These are phyloP conservation scores for Zygothrica quintamaculata DNA, from an alignment of 2,888 invertebrate genomes.

Conservation along the genomic window DNA sequence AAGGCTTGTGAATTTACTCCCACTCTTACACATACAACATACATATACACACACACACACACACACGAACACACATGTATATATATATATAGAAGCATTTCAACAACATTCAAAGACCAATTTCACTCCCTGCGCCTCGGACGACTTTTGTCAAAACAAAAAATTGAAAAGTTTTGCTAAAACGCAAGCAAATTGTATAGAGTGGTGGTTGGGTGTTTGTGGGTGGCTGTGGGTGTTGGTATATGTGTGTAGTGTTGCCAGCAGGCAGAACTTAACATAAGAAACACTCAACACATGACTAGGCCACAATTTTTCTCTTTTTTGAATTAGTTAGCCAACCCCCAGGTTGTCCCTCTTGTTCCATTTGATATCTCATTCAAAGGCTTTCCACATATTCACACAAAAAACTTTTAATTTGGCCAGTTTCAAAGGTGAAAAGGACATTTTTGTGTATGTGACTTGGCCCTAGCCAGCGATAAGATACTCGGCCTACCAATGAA, in stretches of 20 bases:
- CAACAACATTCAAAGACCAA: slow-evolving; percentile 2
- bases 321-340: slow-evolving; percentile 34
- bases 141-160: slow-evolving; percentile 50
- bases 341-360: slow-evolving; percentile 2
- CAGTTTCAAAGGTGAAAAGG: slow-evolving; percentile 72
- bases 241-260: slow-evolving; percentile 31
- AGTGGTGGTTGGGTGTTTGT: slow-evolving; percentile 3
- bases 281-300: slow-evolving; percentile 44
- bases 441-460: slow-evolving; percentile 19
- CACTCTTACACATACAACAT: slow-evolving; percentile 1
- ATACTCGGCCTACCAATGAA: slow-evolving; percentile 53
- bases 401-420: slow-evolving; percentile 72
- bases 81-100: too few relatives aligned
- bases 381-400: slow-evolving; percentile 47
- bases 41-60: not conserved
- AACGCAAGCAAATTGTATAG: slow-evolving; percentile 66
- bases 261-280: slow-evolving; percentile 27
- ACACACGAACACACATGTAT: not conserved
- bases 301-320: slow-evolving; percentile 45
- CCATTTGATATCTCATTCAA: slow-evolving; percentile 45
- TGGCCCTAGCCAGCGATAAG: slow-evolving; percentile 29
- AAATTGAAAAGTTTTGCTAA: slow-evolving; percentile 71
- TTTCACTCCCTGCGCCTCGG: slow-evolving; percentile 4
- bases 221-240: not conserved
- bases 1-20: slow-evolving; percentile 3